These are phyloP conservation scores for Drosophila subobscura DNA, from an alignment of 1,140 invertebrate species.

Conservation along the genomic window DNA sequence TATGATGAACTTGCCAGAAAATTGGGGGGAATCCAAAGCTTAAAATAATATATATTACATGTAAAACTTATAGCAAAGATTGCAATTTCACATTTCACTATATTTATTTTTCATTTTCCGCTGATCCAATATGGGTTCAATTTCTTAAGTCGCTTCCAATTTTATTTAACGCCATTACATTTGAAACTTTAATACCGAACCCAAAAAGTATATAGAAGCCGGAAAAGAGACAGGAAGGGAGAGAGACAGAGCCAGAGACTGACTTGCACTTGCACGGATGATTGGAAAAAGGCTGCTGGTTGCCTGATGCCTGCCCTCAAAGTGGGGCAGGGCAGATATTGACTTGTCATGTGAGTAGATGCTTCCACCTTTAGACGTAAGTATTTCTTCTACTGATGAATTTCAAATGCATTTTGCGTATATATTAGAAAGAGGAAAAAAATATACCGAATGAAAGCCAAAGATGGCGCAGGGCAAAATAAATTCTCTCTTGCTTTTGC, in stretches of 20 bases:
- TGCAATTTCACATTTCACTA: constrained; percentile 66
- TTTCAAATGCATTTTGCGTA: constrained; percentile 56
- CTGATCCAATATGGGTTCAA: constrained; percentile 76
- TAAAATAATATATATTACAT: constrained; percentile 26
- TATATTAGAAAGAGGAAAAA: constrained; percentile 14
- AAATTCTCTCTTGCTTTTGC: constrained; percentile 2
- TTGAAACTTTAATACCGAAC: constrained; percentile 74
- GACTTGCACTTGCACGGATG: constrained; percentile 51
- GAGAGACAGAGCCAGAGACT: constrained; percentile 3
- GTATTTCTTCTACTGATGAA: constrained; percentile 30
- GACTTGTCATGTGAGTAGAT: constrained; percentile 60
- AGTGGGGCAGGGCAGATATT: constrained; percentile 17
- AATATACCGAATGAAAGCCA: constrained; percentile 1
- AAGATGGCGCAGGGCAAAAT: constrained; percentile 8
- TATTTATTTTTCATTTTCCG: constrained; percentile 31
- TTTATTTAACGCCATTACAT: constrained; percentile 81
- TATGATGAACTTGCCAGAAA: constrained; percentile 48
- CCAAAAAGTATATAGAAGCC: constrained; percentile 37
- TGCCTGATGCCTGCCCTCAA: too few species aligned
- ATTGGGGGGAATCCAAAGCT: constrained; percentile 2
- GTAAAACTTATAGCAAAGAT: constrained; percentile 50
- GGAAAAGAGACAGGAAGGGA: not conserved
- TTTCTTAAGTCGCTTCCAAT: constrained; percentile 80
- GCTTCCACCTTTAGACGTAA: not conserved
- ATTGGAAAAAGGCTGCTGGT: not conserved